A percentile compares a stretch with the other conserved stretches of the same genome.
These are phyloP conservation scores for Phrynosoma blainvillii DNA, from an alignment of 2,113 vertebrate species.

Conservation along the genomic window DNA sequence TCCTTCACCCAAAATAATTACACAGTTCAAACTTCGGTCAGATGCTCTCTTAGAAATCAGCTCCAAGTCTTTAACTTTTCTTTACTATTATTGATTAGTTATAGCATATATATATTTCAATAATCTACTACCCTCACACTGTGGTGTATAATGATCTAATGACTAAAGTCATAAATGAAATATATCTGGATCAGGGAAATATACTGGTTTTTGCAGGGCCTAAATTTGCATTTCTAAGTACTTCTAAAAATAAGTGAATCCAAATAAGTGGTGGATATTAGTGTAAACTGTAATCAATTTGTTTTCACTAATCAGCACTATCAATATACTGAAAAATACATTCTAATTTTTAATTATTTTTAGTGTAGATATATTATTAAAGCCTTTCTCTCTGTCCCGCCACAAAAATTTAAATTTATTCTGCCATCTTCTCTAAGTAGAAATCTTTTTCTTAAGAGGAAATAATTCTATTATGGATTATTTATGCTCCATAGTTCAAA, in stretches of 20 bases:
- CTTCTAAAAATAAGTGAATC: neutral
- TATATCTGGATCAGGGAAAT: constrained; percentile 2
- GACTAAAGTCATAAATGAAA: neutral
- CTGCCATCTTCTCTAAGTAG: neutral
- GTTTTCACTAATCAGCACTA: neutral
- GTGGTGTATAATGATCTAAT: neutral
- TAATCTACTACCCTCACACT: too few relatives aligned
- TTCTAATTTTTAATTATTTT: too few relatives aligned
- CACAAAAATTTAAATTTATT: neutral
- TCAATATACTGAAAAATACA: too few relatives aligned
- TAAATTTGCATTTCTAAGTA: too few relatives aligned
- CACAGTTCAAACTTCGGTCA: too few relatives aligned
- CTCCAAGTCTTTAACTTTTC: too few relatives aligned
- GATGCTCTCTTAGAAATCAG: too few relatives aligned
- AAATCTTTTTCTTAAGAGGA: neutral
- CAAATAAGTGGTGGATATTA: neutral
- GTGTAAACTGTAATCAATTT: neutral
- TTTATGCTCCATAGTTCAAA: neutral
- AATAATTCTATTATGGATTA: neutral
- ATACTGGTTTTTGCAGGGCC: neutral
- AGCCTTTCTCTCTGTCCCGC: neutral
- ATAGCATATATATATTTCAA: too few relatives aligned
- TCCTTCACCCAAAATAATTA: too few relatives aligned
- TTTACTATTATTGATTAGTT: too few relatives aligned
- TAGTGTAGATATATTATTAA: neutral